Percentiles rank a stretch among this genome's conserved stretches.
phyloP scores from a whole-genome alignment of 2,113 vertebrate genomes.

The Eulemur macaco region DNA sequence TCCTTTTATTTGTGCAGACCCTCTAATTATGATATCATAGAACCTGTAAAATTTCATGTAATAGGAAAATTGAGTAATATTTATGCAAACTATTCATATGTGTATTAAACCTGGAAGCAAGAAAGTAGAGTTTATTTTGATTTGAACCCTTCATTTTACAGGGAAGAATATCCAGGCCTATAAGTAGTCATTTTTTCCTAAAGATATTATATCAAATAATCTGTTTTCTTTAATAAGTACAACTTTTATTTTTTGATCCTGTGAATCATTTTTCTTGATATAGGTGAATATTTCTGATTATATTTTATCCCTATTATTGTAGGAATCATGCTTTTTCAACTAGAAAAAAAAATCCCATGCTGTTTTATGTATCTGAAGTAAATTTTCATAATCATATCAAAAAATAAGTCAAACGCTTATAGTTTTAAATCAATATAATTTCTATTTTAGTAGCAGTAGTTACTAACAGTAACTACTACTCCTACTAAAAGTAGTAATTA shows the following conservation, averaged over 20 bases:
- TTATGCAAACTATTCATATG: not conserved
- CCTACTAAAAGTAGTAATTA: not conserved
- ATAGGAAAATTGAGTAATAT: conserved; percentile 4
- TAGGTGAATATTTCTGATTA: conserved; percentile 29
- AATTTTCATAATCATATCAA: not conserved
- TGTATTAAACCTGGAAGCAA: not conserved
- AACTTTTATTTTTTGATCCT: not conserved
- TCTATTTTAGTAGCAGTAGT: not conserved
- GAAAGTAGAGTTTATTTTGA: conserved; percentile 36
- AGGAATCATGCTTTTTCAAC: conserved; percentile 3
- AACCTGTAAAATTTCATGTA: conserved; percentile 23
- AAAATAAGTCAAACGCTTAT: not conserved
- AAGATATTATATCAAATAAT: not conserved
- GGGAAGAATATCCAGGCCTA: not conserved
- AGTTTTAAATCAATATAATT: conserved; percentile 1
- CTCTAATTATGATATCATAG: not conserved
- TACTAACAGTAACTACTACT: not conserved
- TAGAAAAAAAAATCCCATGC: not conserved
- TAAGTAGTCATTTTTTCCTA: not conserved
- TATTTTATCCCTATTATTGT: not conserved
- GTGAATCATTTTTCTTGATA: conserved; percentile 14
- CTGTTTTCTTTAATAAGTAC: not conserved
- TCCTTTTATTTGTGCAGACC: not conserved
- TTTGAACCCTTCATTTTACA: conserved; percentile 18
- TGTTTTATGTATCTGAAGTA: conserved; percentile 2